Evolutionary conservation across 92 coral and sea anemone genomes (phyloP), one percentile per base, ranked within the genome.

Genomic region (Galaxea fascicularis): DNA sequence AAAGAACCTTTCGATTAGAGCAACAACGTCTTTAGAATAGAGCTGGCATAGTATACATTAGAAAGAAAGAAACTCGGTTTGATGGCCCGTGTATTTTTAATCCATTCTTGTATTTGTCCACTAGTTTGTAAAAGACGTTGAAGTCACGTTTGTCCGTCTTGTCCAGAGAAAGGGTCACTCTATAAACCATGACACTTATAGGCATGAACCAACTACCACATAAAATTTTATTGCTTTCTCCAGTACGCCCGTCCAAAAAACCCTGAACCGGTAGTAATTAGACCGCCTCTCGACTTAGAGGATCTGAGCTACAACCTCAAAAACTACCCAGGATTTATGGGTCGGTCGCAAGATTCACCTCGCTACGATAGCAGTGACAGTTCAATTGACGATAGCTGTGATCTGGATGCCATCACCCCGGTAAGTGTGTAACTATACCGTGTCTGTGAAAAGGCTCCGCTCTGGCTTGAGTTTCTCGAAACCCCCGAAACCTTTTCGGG

Each of bases 371-470:
- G 77, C 52, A 82, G 86, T 11, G 86, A 82, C 25, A 54, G 78
- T 21, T 82, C 86, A 0, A 15, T 69, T 71, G 78, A 71, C 25
- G 86, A 82, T 22, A 69, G 59, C 24, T 41, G 68, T 24, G 84
- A 82, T 59, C 68, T 82, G 16, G 78, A 71, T 14, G 60, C 14
- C 20, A 82, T 82, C 13, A 82, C 86, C 20, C 86, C 86, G 78
- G 86, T 82, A 59, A 54, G 83, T 6, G 0, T 21, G 57, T 22
- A 9, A 29, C n/a, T 68, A 22, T 35, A 35, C 6, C 6, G 41
- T 2, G 41, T 35, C 2, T 35, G 41, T 35, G 41, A 35, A 35
- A 35, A 35, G 41, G 41, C 41, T 6, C 41, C 41, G n/a, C n/a
- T n/a, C n/a, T n/a, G n/a, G n/a, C n/a, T n/a, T n/a, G n/a, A n/a